Percentiles rank a stretch among this genome's conserved stretches.
phyloP scores from a whole-genome alignment of 2,797 vertebrate genomes.

The Mus caroli region DNA sequence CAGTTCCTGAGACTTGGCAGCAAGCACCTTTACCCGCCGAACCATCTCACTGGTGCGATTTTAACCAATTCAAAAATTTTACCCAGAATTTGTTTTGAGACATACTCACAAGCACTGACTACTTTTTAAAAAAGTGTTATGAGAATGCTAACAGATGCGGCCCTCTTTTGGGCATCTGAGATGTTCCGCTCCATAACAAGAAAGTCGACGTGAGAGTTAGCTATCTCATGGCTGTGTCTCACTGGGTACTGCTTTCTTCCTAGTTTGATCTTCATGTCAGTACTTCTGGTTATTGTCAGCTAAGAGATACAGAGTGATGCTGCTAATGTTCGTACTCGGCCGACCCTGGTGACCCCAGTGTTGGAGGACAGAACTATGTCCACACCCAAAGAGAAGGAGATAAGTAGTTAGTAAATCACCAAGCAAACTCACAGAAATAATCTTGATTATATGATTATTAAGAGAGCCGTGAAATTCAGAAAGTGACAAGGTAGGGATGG shows the following conservation, averaged over 20 bases:
- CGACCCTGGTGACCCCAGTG: not conserved
- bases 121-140: not conserved
- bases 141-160: not conserved
- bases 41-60: not conserved
- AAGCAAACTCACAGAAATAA: not conserved
- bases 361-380: not conserved
- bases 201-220: not conserved
- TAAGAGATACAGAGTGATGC: not conserved
- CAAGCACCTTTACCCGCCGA: not conserved
- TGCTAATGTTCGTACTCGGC: not conserved
- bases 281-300: not conserved
- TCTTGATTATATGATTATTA: not conserved
- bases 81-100: conserved; percentile 3
- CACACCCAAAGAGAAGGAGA: not conserved
- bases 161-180: not conserved
- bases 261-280: not conserved
- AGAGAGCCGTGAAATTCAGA: not conserved
- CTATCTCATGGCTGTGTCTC: not conserved
- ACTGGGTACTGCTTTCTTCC: not conserved
- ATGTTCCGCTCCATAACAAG: not conserved
- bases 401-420: not conserved
- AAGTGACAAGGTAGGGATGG: not conserved
- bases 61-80: conserved; percentile 38
- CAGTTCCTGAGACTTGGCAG: not conserved
- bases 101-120: not conserved